These are phyloP conservation scores for Crambe crambe DNA, from an alignment of 37 sponge, comb jelly and placozoan species.

Conservation along the genomic window DNA sequence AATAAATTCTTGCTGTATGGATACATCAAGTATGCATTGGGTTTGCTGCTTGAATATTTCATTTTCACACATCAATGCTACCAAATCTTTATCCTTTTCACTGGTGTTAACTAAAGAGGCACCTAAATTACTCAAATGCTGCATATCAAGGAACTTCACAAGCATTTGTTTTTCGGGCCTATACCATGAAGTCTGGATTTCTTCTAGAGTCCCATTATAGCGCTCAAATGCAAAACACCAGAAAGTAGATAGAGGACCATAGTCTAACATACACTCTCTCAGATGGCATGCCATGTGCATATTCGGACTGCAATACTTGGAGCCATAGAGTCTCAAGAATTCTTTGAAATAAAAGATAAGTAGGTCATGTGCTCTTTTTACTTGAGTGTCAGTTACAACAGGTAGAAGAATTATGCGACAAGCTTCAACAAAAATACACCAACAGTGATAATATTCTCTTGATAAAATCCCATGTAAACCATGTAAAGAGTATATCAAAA, in stretches of 20 bases:
- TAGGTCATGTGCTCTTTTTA: slow-evolving; percentile 15
- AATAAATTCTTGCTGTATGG: background rate
- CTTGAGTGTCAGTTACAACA: background rate
- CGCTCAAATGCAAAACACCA: slow-evolving; percentile 65
- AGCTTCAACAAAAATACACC: slow-evolving; percentile 38
- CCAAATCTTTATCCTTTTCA: background rate
- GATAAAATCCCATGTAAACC: slow-evolving; percentile 24
- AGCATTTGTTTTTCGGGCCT: slow-evolving; percentile 30
- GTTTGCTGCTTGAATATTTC: background rate
- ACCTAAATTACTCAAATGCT: background rate
- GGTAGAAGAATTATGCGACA: slow-evolving; percentile 6
- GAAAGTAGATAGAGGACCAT: slow-evolving; percentile 40
- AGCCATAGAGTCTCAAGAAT: slow-evolving; percentile 31
- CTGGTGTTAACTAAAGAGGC: background rate
- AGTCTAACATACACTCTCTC: slow-evolving; percentile 25
- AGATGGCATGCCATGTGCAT: slow-evolving; percentile 45
- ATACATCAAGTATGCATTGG: no score
- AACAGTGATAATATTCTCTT: slow-evolving; percentile 9
- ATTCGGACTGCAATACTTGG: slow-evolving; percentile 7
- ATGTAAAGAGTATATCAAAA: slow-evolving; percentile 3
- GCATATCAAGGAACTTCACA: slow-evolving; percentile 10
- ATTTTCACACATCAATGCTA: background rate
- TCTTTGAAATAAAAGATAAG: slow-evolving; percentile 25
- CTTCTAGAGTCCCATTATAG: slow-evolving; percentile 47
- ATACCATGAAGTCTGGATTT: slow-evolving; percentile 9